These are phyloP conservation scores for Teleogryllus occipitalis DNA, from an alignment of 1,140 invertebrate species.

Conservation along the genomic window DNA sequence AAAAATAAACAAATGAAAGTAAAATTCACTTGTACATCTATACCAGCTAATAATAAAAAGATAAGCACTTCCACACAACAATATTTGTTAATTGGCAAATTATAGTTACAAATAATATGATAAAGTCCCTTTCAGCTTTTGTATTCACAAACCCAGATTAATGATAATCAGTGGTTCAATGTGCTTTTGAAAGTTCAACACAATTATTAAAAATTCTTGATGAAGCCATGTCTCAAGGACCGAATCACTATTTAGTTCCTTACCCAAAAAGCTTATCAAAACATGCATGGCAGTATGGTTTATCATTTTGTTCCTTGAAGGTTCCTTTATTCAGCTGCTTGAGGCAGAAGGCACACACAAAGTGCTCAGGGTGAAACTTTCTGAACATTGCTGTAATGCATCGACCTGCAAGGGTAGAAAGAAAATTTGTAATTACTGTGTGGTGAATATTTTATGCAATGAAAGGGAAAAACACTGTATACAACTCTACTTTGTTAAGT, in stretches of 20 bases:
- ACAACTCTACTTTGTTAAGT: background rate
- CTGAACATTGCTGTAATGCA: slow-evolving; percentile 98
- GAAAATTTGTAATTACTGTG: background rate
- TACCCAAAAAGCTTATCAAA: slow-evolving; percentile 95
- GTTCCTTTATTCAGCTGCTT: slow-evolving; percentile 96
- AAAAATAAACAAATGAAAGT: too few species aligned
- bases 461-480: background rate
- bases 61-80: too few species aligned
- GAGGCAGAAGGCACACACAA: slow-evolving; percentile 95
- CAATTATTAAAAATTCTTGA: too few species aligned
- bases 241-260: slow-evolving; percentile 25
- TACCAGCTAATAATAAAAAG: too few species aligned
- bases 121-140: too few species aligned
- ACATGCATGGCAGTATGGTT: slow-evolving; percentile 95
- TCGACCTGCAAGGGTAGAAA: slow-evolving; percentile 50
- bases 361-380: slow-evolving; percentile 98
- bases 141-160: too few species aligned
- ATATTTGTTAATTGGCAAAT: too few species aligned
- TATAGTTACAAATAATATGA: too few species aligned
- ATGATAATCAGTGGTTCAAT: too few species aligned
- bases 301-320: slow-evolving; percentile 96
- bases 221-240: too few species aligned
- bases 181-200: too few species aligned
- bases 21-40: too few species aligned
- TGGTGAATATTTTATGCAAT: background rate